Conservation (phyloP, 1,140 invertebrate genomes). For the Nasonia vitripennis region DNA sequence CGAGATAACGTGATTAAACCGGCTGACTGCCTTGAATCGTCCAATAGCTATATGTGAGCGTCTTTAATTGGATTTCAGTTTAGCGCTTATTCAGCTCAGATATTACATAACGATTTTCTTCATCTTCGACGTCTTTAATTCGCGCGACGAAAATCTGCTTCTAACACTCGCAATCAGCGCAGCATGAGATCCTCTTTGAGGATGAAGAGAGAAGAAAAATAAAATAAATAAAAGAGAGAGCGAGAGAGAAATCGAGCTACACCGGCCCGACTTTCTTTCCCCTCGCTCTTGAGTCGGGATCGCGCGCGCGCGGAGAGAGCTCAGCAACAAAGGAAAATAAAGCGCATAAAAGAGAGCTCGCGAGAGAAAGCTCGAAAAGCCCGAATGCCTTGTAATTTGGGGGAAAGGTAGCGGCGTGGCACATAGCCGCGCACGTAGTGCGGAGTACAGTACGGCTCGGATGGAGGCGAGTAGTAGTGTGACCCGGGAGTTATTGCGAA, state of each 20-base stretch:
- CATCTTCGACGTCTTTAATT: background rate
- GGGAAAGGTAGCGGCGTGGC: slow-evolving; percentile 17
- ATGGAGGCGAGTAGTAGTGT: background rate
- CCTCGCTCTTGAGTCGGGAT: background rate
- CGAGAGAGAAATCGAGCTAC: background rate
- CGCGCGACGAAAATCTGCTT: background rate
- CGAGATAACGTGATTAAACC: no score
- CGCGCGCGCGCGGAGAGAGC: background rate
- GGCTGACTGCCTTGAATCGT: no score
- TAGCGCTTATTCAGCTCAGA: no score
- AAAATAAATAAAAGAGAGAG: background rate
- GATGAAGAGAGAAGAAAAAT: background rate
- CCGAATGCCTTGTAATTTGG: slow-evolving; percentile 37
- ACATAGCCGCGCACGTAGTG: slow-evolving; percentile 39
- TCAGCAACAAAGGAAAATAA: slow-evolving; percentile 31
- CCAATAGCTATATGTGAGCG: no score
- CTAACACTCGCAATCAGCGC: background rate
- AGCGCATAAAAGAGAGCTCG: slow-evolving; percentile 4
- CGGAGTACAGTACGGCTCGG: no score
- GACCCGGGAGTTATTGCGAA: slow-evolving; percentile 53
- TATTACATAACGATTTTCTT: background rate
- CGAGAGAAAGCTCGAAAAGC: slow-evolving; percentile 37
- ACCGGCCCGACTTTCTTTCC: background rate
- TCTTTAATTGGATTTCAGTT: no score
- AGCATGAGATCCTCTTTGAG: background rate